Evolutionary conservation across 2,113 vertebrate genomes (phyloP).

Genomic region (Ia io): DNA sequence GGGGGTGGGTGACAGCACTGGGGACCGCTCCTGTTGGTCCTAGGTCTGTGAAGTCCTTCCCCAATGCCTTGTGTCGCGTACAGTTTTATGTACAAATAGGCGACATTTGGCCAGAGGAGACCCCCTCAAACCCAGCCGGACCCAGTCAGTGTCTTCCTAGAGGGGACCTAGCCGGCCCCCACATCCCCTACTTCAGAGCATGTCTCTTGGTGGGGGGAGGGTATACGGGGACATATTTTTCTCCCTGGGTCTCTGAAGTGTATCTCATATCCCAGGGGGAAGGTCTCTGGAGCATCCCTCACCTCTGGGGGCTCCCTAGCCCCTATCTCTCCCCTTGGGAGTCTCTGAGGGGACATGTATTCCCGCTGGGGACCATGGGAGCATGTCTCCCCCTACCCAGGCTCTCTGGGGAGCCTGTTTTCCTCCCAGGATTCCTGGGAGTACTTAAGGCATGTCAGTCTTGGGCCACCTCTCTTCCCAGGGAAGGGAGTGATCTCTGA

Average conservation of each 20-base stretch:
- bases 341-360: constrained; percentile 45
- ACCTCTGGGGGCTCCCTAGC: constrained; percentile 47
- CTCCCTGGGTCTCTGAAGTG: constrained; percentile 55
- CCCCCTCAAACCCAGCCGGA: constrained; percentile 65
- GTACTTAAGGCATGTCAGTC: constrained; percentile 66
- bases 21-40: constrained; percentile 59
- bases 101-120: constrained; percentile 74
- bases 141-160: constrained; percentile 76
- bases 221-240: constrained; percentile 56
- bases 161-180: constrained; percentile 61
- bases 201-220: constrained; percentile 59
- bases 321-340: constrained; percentile 61
- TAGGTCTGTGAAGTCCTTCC: constrained; percentile 61
- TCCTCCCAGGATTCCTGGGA: constrained; percentile 63
- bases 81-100: constrained; percentile 79
- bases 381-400: constrained; percentile 58
- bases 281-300: constrained; percentile 57
- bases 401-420: constrained; percentile 70
- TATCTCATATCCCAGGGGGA: constrained; percentile 24
- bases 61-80: constrained; percentile 74
- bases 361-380: constrained; percentile 49
- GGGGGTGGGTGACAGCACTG: constrained; percentile 61
- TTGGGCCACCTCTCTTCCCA: constrained; percentile 62
- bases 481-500: constrained; percentile 58
- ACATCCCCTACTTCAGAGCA: constrained; percentile 50